Percentiles rank a stretch among this genome's conserved stretches.
These are phyloP conservation scores for Pelobates cultripes DNA, from an alignment of 2,797 vertebrate species.

Conservation along the genomic window DNA sequence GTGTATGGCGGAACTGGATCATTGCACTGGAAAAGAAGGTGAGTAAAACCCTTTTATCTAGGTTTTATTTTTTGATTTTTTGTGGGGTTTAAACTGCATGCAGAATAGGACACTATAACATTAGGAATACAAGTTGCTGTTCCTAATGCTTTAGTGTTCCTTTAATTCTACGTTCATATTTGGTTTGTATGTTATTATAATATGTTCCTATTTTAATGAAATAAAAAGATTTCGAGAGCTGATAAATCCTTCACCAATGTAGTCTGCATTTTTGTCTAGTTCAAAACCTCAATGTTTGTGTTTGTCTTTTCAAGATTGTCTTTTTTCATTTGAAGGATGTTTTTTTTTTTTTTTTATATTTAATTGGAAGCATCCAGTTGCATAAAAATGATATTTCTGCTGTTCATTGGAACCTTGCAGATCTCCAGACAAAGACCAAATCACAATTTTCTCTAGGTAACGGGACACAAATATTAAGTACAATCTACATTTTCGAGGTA, in stretches of 20 bases:
- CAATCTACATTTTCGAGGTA: too few relatives aligned
- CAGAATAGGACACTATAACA: background rate
- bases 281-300: background rate
- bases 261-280: constrained; percentile 1
- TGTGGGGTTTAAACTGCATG: background rate
- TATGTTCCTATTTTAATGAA: background rate
- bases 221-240: background rate
- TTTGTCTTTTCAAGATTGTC: background rate
- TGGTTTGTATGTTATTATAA: background rate
- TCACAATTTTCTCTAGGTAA: too few relatives aligned
- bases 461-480: too few relatives aligned
- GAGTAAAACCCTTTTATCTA: background rate
- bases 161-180: too few relatives aligned
- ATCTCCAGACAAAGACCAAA: too few relatives aligned
- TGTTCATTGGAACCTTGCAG: too few relatives aligned
- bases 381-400: too few relatives aligned
- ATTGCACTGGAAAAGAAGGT: background rate
- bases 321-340: background rate
- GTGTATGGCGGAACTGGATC: too few relatives aligned
- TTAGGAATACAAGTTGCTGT: too few relatives aligned
- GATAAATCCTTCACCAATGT: background rate
- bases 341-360: background rate
- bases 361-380: too few relatives aligned
- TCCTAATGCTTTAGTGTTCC: background rate
- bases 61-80: too few relatives aligned